A percentile compares a stretch with the other conserved stretches of the same genome.
phyloP scores from a whole-genome alignment of 2,797 vertebrate genomes.

The Rhabdophis nuchalis region DNA sequence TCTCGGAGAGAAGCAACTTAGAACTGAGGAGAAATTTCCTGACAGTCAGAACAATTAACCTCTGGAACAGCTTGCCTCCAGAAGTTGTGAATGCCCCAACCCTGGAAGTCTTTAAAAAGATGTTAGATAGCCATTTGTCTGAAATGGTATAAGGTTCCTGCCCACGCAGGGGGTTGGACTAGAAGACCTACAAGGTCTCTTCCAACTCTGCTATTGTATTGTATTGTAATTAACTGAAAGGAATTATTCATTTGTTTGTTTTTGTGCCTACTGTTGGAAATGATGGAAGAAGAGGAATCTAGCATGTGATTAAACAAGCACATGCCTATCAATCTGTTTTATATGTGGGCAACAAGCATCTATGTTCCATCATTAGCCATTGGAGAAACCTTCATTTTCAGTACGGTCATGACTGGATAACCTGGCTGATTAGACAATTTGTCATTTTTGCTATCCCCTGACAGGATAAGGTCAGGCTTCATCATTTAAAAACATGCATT shows the following conservation, averaged over 20 bases:
- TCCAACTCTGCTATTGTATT: too few species aligned
- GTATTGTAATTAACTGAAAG: background rate
- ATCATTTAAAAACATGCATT: conserved; percentile 56
- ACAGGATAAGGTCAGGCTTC: conserved; percentile 63
- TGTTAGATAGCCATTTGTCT: too few species aligned
- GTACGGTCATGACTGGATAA: conserved; percentile 62
- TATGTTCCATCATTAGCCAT: conserved; percentile 59
- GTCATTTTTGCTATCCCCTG: conserved; percentile 52
- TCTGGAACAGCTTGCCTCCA: too few species aligned
- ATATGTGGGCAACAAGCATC: conserved; percentile 33
- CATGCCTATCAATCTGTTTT: conserved; percentile 45
- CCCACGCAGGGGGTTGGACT: too few species aligned
- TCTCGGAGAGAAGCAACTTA: too few species aligned
- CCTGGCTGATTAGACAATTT: conserved; percentile 64
- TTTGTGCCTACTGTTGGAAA: conserved; percentile 7
- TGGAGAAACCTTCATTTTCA: conserved; percentile 64
- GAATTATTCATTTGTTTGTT: conserved; percentile 3
- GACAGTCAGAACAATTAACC: too few species aligned
- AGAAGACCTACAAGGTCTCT: too few species aligned
- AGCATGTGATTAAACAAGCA: background rate
- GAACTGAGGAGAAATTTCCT: too few species aligned
- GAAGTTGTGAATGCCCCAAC: too few species aligned
- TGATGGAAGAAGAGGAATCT: conserved; percentile 8
- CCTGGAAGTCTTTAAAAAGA: too few species aligned
- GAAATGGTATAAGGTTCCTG: too few species aligned